Evolutionary conservation across 2,113 vertebrate genomes (phyloP).

Genomic region (Gymnocephalus cernua): DNA sequence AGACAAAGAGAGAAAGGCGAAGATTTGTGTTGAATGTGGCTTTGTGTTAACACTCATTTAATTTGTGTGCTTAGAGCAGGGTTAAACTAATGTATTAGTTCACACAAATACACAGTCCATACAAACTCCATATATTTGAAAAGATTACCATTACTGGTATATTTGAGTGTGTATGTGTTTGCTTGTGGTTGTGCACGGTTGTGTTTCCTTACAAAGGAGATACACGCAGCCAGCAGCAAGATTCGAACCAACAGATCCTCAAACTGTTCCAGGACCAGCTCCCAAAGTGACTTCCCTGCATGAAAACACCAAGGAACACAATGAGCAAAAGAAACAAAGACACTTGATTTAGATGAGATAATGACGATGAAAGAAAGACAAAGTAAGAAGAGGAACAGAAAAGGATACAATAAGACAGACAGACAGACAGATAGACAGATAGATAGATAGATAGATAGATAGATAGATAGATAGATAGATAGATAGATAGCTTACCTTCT

Average conservation of each 20-base stretch:
- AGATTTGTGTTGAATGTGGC: background rate
- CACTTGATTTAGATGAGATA: background rate
- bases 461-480: no score
- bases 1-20: constrained; percentile 9
- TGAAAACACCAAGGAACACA: background rate
- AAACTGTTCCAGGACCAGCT: constrained; percentile 86
- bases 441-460: no score
- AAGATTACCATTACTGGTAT: background rate
- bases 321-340: background rate
- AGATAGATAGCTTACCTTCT: constrained; percentile 77
- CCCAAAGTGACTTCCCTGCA: constrained; percentile 87
- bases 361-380: constrained; percentile 10
- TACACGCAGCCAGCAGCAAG: constrained; percentile 85
- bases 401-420: background rate
- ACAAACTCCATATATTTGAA: background rate
- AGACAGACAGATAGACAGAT: background rate
- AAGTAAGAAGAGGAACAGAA: background rate
- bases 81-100: background rate
- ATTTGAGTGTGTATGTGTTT: background rate
- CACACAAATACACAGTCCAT: background rate
- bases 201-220: constrained; percentile 85
- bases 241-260: constrained; percentile 87
- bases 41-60: background rate
- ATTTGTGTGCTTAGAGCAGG: background rate
- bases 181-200: background rate